Conservation (phyloP, 2,113 vertebrate genomes). For the Hippocampus barbouri region DNA sequence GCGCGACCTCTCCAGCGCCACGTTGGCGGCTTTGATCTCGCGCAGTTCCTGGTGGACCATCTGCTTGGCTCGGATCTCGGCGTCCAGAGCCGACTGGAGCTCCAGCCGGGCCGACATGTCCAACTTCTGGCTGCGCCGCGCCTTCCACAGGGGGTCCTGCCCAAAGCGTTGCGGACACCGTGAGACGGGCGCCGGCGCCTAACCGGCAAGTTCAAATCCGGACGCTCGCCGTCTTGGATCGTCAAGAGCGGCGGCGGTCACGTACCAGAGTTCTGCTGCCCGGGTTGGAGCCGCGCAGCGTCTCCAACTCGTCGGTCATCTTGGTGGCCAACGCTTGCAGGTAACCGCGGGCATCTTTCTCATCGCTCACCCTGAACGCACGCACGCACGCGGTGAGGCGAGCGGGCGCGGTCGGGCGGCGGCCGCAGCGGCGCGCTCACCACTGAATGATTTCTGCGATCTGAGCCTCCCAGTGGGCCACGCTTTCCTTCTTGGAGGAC, state of each 20-base stretch:
- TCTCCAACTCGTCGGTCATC: conserved; percentile 95
- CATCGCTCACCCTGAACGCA: conserved; percentile 87
- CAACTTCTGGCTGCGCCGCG: conserved; percentile 93
- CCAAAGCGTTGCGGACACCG: too few relatives aligned
- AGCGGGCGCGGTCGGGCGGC: too few relatives aligned
- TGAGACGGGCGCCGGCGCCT: too few relatives aligned
- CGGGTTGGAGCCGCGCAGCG: conserved; percentile 84
- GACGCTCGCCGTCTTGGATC: too few relatives aligned
- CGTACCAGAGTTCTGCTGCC: conserved; percentile 85
- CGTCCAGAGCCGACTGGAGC: conserved; percentile 93
- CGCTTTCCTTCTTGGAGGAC: conserved; percentile 90
- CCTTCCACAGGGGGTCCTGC: conserved; percentile 96
- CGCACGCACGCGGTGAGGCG: neutral
- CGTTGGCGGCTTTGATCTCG: conserved; percentile 83
- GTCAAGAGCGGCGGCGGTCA: too few relatives aligned
- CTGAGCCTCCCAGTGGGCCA: conserved; percentile 97
- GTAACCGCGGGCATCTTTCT: conserved; percentile 95
- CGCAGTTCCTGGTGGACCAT: conserved; percentile 90
- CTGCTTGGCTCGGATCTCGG: conserved; percentile 94
- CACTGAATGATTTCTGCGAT: conserved; percentile 98
- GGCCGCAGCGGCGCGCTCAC: conserved; percentile 59
- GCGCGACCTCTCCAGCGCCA: conserved; percentile 86
- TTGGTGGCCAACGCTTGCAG: conserved; percentile 95
- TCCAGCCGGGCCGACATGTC: conserved; percentile 97
- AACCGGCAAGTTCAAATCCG: too few relatives aligned